Evolutionary conservation across 2,797 vertebrate genomes (phyloP), one percentile per base, ranked within the genome.

Genomic region (Thamnophis elegans): DNA sequence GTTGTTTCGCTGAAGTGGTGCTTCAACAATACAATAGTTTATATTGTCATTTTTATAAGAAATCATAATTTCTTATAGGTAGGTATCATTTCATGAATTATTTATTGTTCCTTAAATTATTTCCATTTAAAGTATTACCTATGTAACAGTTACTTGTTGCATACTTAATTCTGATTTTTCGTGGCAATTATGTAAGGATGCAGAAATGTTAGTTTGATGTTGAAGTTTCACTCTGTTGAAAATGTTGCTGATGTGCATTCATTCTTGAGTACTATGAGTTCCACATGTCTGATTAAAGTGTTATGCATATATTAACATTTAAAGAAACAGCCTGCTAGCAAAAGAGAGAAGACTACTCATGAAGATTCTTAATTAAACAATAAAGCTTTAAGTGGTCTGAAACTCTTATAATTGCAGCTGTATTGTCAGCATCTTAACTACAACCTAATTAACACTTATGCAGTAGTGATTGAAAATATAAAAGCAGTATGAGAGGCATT

Each of bases 241-340:
- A 93, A 90, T 68, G 89, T 95, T 92, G 88, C 89, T 92, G 93
- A 91, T 87, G 56, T 51, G 91, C 94, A 94, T 91, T 96, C 94
- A 92, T 95, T 95, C 95, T 78, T 87, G 94, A 95, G 92, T 22
- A 94, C 58, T 91, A 92, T 95, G 92, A 94, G 93, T 89, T 96
- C 91, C 51, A 94, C 91, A 90, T 89, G 68, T 87, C 25, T 91
- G 93, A 95, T 94, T 96, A 94, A 95, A 96, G 94, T 94, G 93
- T 95, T 96, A 93, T 97, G 96, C 96, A 97, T 97, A 97, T 94
- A 95, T 97, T 97, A 97, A 96, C 96, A 96, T 97, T 97, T 97
- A 97, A 95, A 96, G 88, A n/a, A 96, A 93, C 68, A 94, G 94
- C 95, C 96, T 97, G 97, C 95, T 95, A 95, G 95, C 93, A 89